Evolutionary conservation across 2,113 vertebrate genomes (phyloP).

Genomic region (Scolopax mira): DNA sequence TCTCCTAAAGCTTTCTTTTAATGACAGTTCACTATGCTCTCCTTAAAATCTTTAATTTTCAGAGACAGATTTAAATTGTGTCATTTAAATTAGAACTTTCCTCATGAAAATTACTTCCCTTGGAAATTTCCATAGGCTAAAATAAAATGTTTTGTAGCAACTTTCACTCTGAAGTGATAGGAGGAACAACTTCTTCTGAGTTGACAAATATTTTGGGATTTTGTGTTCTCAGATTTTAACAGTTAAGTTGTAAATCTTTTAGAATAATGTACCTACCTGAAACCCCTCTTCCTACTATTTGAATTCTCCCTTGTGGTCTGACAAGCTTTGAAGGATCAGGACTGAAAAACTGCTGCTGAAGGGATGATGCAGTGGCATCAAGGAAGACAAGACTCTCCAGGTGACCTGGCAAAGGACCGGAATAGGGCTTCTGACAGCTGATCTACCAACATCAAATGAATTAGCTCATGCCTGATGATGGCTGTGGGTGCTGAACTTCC

Average conservation of each 20-base stretch:
- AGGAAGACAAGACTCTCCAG: background rate
- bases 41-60: background rate
- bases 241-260: background rate
- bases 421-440: background rate
- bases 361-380: background rate
- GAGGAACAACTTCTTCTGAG: background rate
- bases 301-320: background rate
- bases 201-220: background rate
- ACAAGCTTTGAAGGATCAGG: background rate
- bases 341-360: background rate
- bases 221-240: background rate
- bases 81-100: background rate
- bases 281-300: background rate
- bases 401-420: background rate
- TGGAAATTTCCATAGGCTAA: background rate
- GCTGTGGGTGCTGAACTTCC: background rate
- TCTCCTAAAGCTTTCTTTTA: background rate
- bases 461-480: background rate
- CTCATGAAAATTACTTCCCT: background rate
- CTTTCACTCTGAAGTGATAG: background rate
- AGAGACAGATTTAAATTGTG: background rate
- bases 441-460: background rate
- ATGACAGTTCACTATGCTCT: background rate
- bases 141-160: background rate
- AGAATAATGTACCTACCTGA: background rate